Evolutionary conservation across 2,888 invertebrate species (phyloP).

Genomic region (Himalopsyche tibetana): DNA sequence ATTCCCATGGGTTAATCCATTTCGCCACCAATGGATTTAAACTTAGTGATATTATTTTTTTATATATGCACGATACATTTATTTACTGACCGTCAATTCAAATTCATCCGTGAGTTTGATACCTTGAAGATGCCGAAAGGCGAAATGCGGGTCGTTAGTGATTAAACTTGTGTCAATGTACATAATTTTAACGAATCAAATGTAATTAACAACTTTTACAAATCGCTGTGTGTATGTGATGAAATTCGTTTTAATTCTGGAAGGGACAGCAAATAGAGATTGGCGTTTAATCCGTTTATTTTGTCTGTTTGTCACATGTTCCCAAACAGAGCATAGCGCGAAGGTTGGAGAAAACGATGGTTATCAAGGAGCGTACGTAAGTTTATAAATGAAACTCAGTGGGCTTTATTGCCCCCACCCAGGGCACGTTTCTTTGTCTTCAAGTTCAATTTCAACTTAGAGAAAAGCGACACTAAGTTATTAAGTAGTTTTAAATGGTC

Average conservation of each 20-base stretch:
- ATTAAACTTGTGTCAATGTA: too few relatives aligned
- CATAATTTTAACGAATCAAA: too few relatives aligned
- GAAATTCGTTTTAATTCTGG: not conserved
- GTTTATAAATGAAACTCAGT: conserved; percentile 35
- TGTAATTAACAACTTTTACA: not conserved
- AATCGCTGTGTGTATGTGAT: not conserved
- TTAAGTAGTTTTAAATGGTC: conserved; percentile 65
- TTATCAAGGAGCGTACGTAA: conserved; percentile 24
- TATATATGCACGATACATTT: too few relatives aligned
- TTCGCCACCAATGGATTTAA: too few relatives aligned
- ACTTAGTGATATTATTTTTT: too few relatives aligned
- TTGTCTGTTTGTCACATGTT: conserved; percentile 33
- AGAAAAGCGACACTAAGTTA: conserved; percentile 64
- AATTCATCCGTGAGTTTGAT: too few relatives aligned
- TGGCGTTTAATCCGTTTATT: conserved; percentile 31
- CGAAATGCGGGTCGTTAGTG: too few relatives aligned
- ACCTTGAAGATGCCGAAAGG: too few relatives aligned
- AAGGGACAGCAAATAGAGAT: conserved; percentile 6
- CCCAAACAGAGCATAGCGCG: not conserved
- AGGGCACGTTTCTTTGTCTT: conserved; percentile 63
- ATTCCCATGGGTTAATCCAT: too few relatives aligned
- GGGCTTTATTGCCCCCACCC: conserved; percentile 54
- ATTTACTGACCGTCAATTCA: too few relatives aligned
- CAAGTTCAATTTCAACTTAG: conserved; percentile 63
- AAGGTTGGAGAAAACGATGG: conserved; percentile 3